Evolutionary conservation across 2,888 invertebrate species (phyloP).

Genomic region (Clostera curtula): DNA sequence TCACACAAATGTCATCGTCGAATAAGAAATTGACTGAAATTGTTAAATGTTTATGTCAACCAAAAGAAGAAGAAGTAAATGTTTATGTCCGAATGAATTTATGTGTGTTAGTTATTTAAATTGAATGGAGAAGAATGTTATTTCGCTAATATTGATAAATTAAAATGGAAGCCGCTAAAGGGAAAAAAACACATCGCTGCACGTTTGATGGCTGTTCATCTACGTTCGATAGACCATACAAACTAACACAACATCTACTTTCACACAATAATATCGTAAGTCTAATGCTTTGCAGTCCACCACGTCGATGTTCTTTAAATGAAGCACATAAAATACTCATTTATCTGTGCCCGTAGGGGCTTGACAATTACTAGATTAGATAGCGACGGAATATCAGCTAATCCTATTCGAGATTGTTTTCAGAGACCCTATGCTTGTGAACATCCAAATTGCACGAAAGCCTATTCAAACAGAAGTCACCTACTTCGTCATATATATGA

Average conservation of each 20-base stretch:
- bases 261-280: slow-evolving; percentile 75
- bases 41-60: too few relatives aligned
- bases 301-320: too few relatives aligned
- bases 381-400: neutral
- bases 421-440: slow-evolving; percentile 76
- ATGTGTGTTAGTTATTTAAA: too few relatives aligned
- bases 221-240: slow-evolving; percentile 66
- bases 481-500: slow-evolving; percentile 74
- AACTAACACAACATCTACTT: slow-evolving; percentile 71
- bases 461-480: slow-evolving; percentile 76
- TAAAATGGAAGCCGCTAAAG: slow-evolving; percentile 6
- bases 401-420: slow-evolving; percentile 14
- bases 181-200: slow-evolving; percentile 19
- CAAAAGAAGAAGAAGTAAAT: too few relatives aligned
- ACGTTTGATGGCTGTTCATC: slow-evolving; percentile 51
- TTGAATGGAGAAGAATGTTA: neutral
- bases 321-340: too few relatives aligned
- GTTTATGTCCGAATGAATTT: too few relatives aligned
- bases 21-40: too few relatives aligned
- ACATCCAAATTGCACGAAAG: slow-evolving; percentile 74
- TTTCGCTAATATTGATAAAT: neutral
- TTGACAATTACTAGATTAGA: too few relatives aligned
- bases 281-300: too few relatives aligned
- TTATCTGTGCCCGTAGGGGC: too few relatives aligned
- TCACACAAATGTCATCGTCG: too few relatives aligned